These are phyloP conservation scores for Cremastobaeus sp. DNA, from an alignment of 2,888 invertebrate species.

Conservation along the genomic window DNA sequence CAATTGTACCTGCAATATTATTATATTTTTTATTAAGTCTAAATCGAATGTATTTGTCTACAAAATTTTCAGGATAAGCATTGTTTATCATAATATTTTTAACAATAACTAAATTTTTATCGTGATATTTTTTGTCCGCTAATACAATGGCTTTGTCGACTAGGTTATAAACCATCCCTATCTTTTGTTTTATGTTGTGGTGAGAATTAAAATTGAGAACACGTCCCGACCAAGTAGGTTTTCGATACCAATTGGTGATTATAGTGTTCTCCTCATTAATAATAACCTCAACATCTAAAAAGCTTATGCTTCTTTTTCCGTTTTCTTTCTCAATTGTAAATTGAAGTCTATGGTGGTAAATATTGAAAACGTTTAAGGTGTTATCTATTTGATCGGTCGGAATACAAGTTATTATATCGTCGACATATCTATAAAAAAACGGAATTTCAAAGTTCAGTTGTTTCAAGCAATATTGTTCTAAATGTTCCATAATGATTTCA, in stretches of 20 bases:
- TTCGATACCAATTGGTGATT: conserved; percentile 12
- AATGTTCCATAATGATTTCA: conserved; percentile 23
- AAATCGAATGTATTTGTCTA: no score
- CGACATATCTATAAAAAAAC: no score
- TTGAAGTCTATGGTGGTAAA: conserved; percentile 10
- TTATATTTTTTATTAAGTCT: no score
- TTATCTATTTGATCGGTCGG: conserved; percentile 4
- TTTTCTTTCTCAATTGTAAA: conserved; percentile 26
- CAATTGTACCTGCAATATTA: no score
- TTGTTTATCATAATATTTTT: no score
- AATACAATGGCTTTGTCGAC: no score
- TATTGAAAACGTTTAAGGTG: conserved; percentile 2
- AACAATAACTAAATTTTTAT: no score
- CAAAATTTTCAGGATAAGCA: no score
- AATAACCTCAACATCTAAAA: no score
- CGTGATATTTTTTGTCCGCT: no score
- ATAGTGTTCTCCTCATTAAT: no score
- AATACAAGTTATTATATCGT: conserved; percentile 35
- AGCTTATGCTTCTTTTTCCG: conserved; percentile 15
- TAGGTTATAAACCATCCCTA: conserved; percentile 11
- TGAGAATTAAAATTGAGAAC: conserved; percentile 16
- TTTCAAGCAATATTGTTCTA: conserved; percentile 12
- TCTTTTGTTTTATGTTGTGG: conserved; percentile 16
- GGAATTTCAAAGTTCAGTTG: no score
- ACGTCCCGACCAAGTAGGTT: conserved; percentile 4